These are phyloP conservation scores for Limnodromus scolopaceus DNA, from an alignment of 2,797 vertebrate species.

Conservation along the genomic window DNA sequence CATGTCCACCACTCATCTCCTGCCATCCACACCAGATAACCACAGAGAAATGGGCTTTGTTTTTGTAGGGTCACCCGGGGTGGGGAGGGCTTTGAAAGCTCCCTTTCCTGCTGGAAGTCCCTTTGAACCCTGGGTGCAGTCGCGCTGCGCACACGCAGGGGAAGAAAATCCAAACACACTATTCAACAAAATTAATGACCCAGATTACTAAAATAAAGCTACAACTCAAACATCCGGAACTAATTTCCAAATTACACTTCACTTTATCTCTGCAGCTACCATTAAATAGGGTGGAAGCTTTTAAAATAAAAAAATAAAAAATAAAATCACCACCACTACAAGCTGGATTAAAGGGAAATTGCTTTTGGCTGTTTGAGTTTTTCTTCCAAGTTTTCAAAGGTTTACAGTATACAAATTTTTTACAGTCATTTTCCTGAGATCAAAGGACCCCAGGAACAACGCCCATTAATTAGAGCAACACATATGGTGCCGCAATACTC, in stretches of 20 bases:
- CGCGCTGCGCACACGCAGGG: fast-evolving
- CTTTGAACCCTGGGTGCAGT: neutral
- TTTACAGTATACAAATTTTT: slow-evolving; percentile 13
- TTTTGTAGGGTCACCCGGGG: neutral
- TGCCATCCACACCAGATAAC: neutral
- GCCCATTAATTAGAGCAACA: slow-evolving; percentile 41
- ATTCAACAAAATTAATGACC: slow-evolving; percentile 51
- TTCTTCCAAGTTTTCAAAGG: neutral
- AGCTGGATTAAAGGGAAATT: neutral
- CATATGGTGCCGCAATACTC: slow-evolving; percentile 9
- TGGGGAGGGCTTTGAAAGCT: neutral
- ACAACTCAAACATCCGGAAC: slow-evolving; percentile 27
- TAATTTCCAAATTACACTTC: slow-evolving; percentile 39
- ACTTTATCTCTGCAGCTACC: slow-evolving; percentile 20
- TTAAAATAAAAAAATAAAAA: neutral
- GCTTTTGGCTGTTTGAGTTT: slow-evolving; percentile 16
- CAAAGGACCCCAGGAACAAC: slow-evolving; percentile 26
- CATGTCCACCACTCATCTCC: neutral
- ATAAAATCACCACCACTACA: neutral
- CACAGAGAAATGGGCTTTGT: neutral
- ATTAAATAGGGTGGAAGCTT: slow-evolving; percentile 11
- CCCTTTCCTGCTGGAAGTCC: neutral
- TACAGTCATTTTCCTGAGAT: slow-evolving; percentile 33
- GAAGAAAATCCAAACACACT: neutral
- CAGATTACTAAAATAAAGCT: slow-evolving; percentile 56